A percentile compares a stretch with the other conserved stretches of the same genome.
Conservation (phyloP, 2,113 vertebrate species). For the Entomyzon cyanotis region DNA sequence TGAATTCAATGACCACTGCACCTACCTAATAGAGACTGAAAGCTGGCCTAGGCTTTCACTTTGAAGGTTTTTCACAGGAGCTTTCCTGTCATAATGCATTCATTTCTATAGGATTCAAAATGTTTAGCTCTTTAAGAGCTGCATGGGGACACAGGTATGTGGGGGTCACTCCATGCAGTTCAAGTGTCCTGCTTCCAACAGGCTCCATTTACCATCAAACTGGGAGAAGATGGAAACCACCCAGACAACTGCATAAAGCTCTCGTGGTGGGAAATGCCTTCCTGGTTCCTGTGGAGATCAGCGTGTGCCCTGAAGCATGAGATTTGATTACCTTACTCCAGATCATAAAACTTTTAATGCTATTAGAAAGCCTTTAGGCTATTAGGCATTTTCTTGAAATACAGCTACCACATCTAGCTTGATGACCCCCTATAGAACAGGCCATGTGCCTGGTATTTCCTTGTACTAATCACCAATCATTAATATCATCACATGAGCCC, state of each 20-base stretch:
- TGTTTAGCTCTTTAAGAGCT: not conserved
- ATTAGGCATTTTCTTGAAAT: slow-evolving; percentile 21
- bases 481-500: not conserved
- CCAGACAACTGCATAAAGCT: not conserved
- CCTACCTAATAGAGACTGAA: slow-evolving; percentile 42
- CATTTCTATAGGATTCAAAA: slow-evolving; percentile 24
- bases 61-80: slow-evolving; percentile 25
- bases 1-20: slow-evolving; percentile 2
- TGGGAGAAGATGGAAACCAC: not conserved
- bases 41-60: slow-evolving; percentile 8
- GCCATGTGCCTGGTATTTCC: slow-evolving; percentile 29
- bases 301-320: not conserved
- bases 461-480: slow-evolving; percentile 7
- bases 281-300: slow-evolving; percentile 35
- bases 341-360: slow-evolving; percentile 25
- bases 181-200: not conserved
- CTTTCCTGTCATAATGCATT: slow-evolving; percentile 34
- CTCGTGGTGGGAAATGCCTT: not conserved
- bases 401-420: not conserved
- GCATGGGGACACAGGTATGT: not conserved
- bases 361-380: slow-evolving; percentile 24
- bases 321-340: slow-evolving; percentile 35
- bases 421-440: not conserved
- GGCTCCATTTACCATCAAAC: not conserved
- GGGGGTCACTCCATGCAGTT: not conserved